phyloP scores from a whole-genome alignment of 2,797 vertebrate genomes.

The Notamacropus eugenii region DNA sequence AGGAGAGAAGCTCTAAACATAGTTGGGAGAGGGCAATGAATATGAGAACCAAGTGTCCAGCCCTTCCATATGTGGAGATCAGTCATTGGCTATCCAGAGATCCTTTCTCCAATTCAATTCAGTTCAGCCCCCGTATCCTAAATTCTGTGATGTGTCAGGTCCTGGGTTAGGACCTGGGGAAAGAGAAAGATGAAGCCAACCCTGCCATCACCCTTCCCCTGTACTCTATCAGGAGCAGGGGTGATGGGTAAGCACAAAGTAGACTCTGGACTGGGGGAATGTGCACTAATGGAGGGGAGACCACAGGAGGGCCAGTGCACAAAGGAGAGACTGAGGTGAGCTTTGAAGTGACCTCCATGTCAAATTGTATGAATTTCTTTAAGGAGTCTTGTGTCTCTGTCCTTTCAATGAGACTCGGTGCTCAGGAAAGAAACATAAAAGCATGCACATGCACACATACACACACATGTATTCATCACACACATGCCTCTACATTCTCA shows the following conservation, averaged over 20 bases:
- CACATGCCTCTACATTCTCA: too few species aligned
- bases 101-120: background rate
- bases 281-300: background rate
- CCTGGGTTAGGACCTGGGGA: background rate
- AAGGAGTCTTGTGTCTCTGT: background rate
- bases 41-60: too few species aligned
- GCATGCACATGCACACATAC: too few species aligned
- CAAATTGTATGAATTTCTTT: background rate
- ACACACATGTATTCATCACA: too few species aligned
- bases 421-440: background rate
- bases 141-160: background rate
- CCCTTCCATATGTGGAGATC: too few species aligned
- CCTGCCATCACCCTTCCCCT: too few species aligned
- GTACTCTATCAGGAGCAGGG: too few species aligned
- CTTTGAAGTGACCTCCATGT: too few species aligned
- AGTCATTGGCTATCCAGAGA: too few species aligned
- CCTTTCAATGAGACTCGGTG: background rate
- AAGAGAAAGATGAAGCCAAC: too few species aligned
- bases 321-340: background rate
- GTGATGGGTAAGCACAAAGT: background rate
- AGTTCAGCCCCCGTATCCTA: background rate
- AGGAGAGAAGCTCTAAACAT: background rate
- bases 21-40: background rate
- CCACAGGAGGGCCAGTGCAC: too few species aligned
- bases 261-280: rapidly evolving